phyloP scores from a whole-genome alignment of 2,797 vertebrate genomes.

The Artibeus jamaicensis region DNA sequence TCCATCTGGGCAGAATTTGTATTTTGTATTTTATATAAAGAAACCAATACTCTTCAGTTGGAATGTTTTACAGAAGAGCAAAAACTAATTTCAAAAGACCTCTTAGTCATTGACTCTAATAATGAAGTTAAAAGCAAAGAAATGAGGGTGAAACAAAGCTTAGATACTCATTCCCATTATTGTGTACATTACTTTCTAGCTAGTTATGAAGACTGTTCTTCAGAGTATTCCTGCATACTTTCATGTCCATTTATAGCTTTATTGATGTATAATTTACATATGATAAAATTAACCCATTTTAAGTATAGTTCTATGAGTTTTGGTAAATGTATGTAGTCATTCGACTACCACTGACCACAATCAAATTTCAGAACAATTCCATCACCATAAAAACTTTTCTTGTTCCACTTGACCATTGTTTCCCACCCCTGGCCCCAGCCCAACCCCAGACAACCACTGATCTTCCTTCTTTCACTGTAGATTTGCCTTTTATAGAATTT shows the following conservation, averaged over 20 bases:
- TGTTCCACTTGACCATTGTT: not conserved
- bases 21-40: constrained; percentile 59
- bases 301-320: not conserved
- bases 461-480: not conserved
- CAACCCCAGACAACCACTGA: not conserved
- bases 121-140: constrained; percentile 37
- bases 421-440: not conserved
- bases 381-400: not conserved
- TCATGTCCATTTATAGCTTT: not conserved
- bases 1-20: constrained; percentile 67
- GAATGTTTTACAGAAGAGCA: constrained; percentile 48
- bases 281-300: not conserved
- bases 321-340: not conserved
- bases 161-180: not conserved
- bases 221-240: not conserved
- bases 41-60: constrained; percentile 41
- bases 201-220: not conserved
- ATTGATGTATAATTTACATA: constrained; percentile 39
- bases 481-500: constrained; percentile 33
- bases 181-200: not conserved
- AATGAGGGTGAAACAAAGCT: not conserved
- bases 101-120: constrained; percentile 5
- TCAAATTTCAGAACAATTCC: not conserved
- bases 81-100: constrained; percentile 60
- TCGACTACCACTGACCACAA: not conserved